Conservation (phyloP, 2,888 invertebrate genomes). For the Smittia sp. region DNA sequence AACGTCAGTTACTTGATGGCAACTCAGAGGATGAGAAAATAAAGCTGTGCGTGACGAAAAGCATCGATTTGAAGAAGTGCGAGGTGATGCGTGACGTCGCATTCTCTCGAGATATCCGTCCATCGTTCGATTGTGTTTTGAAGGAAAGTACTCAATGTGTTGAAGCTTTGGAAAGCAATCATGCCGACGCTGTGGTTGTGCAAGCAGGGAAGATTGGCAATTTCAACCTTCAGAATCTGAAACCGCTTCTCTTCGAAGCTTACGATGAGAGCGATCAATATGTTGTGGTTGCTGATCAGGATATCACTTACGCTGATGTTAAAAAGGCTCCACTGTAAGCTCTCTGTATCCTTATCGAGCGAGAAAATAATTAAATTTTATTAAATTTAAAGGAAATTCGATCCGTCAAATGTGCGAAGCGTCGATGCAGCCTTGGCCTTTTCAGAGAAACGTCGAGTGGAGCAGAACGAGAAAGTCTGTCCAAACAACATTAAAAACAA, state of each 20-base stretch:
- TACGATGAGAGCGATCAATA: conserved; percentile 47
- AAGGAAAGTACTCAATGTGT: conserved; percentile 59
- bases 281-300: conserved; percentile 50
- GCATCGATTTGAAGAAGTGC: conserved; percentile 72
- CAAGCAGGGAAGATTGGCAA: conserved; percentile 45
- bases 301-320: conserved; percentile 46
- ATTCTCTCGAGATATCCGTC: conserved; percentile 74
- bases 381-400: conserved; percentile 47
- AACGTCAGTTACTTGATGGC: conserved; percentile 54
- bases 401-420: conserved; percentile 47
- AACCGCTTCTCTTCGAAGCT: conserved; percentile 50
- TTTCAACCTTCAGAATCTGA: conserved; percentile 46
- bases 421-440: conserved; percentile 49
- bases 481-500: conserved; percentile 43
- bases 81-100: conserved; percentile 67
- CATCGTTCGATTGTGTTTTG: conserved; percentile 72
- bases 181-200: neutral
- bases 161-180: neutral
- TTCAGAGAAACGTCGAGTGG: conserved; percentile 48
- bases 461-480: conserved; percentile 46
- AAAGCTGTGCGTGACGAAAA: conserved; percentile 62
- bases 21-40: conserved; percentile 23
- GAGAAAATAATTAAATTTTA: neutral
- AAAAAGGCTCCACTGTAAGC: conserved; percentile 49
- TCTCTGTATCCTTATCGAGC: neutral